These are phyloP conservation scores for Leptopterna dolabrata DNA, from an alignment of 2,888 invertebrate genomes.

Conservation along the genomic window DNA sequence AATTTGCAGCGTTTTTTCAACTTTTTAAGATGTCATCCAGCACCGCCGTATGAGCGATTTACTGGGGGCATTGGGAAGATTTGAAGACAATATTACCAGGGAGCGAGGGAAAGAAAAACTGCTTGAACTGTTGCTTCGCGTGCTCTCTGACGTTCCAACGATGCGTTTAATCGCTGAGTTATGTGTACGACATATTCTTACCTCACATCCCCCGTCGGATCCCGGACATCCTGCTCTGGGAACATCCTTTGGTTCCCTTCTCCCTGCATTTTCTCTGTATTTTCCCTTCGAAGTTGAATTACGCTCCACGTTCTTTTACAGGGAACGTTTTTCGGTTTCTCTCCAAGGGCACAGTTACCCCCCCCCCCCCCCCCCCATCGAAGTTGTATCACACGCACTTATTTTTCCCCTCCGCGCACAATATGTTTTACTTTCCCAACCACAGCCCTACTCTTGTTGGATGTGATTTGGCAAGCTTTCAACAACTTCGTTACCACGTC, in stretches of 20 bases:
- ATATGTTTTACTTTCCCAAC: background rate
- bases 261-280: background rate
- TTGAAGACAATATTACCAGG: too few species aligned
- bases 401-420: background rate
- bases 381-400: background rate
- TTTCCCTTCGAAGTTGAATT: background rate
- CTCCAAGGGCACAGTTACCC: background rate
- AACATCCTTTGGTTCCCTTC: too few species aligned
- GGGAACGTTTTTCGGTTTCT: background rate
- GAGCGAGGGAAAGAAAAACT: too few species aligned
- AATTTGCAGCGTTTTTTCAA: too few species aligned
- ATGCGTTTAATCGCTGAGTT: background rate
- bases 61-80: too few species aligned
- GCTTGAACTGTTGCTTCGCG: too few species aligned
- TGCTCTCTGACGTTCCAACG: background rate
- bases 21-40: too few species aligned
- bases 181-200: background rate
- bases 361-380: too few species aligned
- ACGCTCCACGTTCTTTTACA: background rate
- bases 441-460: background rate
- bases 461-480: background rate
- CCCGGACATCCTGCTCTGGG: background rate
- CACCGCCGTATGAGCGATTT: too few species aligned
- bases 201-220: background rate
- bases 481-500: background rate